Evolutionary conservation across 2,797 vertebrate species (phyloP).

Genomic region (Sus cebifrons): DNA sequence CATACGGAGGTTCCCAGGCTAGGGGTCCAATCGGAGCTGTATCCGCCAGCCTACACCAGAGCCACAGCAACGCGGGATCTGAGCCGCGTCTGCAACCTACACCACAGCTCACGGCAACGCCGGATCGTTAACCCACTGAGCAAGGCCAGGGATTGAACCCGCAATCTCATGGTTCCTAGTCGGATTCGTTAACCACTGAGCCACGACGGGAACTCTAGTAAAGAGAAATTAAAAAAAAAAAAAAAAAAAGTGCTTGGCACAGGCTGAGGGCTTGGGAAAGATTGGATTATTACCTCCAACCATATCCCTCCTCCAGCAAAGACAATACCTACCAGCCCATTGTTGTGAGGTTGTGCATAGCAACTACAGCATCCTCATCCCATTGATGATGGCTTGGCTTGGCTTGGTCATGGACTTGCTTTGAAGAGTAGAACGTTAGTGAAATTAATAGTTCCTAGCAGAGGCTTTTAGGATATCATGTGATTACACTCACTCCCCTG

Average conservation of each 20-base stretch:
- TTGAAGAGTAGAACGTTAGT: background rate
- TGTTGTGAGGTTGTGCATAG: background rate
- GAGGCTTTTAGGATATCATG: background rate
- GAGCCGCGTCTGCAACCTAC: too few species aligned
- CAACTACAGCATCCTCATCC: background rate
- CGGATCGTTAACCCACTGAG: too few species aligned
- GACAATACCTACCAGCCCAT: background rate
- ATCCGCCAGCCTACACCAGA: too few species aligned
- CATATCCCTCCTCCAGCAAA: background rate
- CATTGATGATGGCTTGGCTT: background rate
- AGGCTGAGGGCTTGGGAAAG: background rate
- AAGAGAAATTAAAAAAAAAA: constrained; percentile 9
- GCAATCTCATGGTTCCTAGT: too few species aligned
- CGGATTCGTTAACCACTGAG: too few species aligned
- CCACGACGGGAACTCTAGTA: too few species aligned
- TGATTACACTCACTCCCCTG: background rate
- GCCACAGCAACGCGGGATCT: too few species aligned
- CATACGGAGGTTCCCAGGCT: too few species aligned
- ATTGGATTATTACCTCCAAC: background rate
- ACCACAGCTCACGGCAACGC: too few species aligned
- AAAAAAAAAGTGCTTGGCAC: background rate
- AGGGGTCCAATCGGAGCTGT: too few species aligned
- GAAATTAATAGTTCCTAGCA: background rate
- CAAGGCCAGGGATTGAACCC: too few species aligned
- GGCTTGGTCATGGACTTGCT: background rate